Evolutionary conservation across 2,888 invertebrate genomes (phyloP).

Genomic region (Andrena haemorrhoa): DNA sequence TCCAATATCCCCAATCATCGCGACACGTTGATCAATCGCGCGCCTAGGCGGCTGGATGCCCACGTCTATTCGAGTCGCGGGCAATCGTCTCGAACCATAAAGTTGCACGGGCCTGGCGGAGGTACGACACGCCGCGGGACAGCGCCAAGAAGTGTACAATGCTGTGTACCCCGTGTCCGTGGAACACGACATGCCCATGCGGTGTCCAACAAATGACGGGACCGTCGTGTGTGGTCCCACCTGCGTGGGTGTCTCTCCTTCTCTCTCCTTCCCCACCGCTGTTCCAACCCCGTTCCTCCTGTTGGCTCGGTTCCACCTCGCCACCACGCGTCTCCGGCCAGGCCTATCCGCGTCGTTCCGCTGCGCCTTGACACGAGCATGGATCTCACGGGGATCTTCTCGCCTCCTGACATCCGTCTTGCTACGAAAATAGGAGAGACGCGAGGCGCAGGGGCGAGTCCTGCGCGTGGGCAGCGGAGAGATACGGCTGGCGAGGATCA

Average conservation of each 20-base stretch:
- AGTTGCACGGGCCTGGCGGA: constrained; percentile 74
- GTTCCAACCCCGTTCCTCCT: constrained; percentile 36
- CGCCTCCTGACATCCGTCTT: constrained; percentile 70
- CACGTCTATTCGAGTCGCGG: constrained; percentile 75
- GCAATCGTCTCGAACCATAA: constrained; percentile 79
- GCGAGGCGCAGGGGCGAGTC: constrained; percentile 23
- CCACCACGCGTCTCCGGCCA: constrained; percentile 45
- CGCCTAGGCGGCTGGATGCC: constrained; percentile 39
- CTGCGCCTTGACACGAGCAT: constrained; percentile 65
- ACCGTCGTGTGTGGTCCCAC: constrained; percentile 84
- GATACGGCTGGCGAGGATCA: constrained; percentile 55
- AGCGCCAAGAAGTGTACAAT: constrained; percentile 81
- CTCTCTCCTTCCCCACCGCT: constrained; percentile 44
- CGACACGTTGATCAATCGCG: background rate
- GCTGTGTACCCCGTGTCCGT: constrained; percentile 76
- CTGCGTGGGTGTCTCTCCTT: constrained; percentile 80
- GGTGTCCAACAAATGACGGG: constrained; percentile 84
- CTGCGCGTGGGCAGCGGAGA: constrained; percentile 43
- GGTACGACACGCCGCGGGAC: constrained; percentile 80
- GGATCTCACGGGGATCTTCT: constrained; percentile 70
- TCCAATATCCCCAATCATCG: constrained; percentile 23
- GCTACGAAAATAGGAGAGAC: constrained; percentile 64
- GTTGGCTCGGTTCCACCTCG: constrained; percentile 18
- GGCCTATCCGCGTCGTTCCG: constrained; percentile 62
- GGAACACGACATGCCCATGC: constrained; percentile 80